These are phyloP conservation scores for Syngnathoides biaculeatus DNA, from an alignment of 2,113 vertebrate species.

Conservation along the genomic window DNA sequence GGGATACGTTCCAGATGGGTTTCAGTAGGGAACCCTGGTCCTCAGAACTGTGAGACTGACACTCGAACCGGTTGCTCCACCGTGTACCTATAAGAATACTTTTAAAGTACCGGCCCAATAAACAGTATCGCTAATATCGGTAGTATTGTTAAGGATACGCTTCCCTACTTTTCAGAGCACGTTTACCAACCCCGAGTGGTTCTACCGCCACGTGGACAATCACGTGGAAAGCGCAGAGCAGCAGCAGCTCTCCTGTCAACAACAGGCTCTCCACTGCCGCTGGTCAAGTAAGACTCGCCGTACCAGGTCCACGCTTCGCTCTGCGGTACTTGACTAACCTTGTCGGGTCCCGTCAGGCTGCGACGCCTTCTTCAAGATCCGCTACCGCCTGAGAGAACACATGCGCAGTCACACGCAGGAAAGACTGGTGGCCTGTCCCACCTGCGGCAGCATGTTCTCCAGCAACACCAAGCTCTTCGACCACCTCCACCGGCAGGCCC, in stretches of 20 bases:
- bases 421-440: constrained; percentile 67
- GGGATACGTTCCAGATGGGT: no score
- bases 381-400: constrained; percentile 67
- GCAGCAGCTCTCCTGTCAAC: constrained; percentile 67
- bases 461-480: constrained; percentile 75
- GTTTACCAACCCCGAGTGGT: constrained; percentile 78
- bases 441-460: constrained; percentile 75
- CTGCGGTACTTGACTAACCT: neutral
- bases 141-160: no score
- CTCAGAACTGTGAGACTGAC: no score
- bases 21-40: no score
- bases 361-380: constrained; percentile 70
- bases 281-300: constrained; percentile 61
- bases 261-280: constrained; percentile 71
- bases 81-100: no score
- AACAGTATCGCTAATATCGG: no score
- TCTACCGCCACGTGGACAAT: constrained; percentile 77
- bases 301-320: neutral
- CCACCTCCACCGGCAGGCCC: constrained; percentile 71
- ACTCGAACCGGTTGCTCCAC: no score
- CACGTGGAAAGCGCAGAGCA: constrained; percentile 70
- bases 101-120: no score
- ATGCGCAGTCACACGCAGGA: constrained; percentile 70
- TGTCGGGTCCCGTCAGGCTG: constrained; percentile 35
- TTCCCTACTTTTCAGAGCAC: constrained; percentile 51